phyloP scores from a whole-genome alignment of 2,888 invertebrate genomes.

The Meiosimyza platycephala region DNA sequence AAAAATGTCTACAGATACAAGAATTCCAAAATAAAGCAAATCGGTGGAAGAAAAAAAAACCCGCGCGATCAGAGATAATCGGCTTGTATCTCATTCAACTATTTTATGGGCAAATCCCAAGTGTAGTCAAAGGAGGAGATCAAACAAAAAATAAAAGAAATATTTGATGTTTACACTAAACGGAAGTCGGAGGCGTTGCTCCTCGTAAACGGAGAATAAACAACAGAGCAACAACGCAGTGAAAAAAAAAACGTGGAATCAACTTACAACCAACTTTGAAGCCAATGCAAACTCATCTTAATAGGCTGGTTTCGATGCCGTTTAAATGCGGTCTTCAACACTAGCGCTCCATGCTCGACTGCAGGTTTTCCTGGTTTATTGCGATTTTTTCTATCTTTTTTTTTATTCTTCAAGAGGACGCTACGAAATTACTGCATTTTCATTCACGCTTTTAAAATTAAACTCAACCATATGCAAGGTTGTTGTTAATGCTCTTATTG shows the following conservation, averaged over 20 bases:
- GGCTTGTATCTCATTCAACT: not conserved
- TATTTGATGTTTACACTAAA: slow-evolving; percentile 32
- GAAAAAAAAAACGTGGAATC: slow-evolving; percentile 5
- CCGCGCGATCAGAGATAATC: no score
- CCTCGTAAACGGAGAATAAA: slow-evolving; percentile 13
- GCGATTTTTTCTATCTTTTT: not conserved
- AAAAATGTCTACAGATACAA: not conserved
- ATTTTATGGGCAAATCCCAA: not conserved
- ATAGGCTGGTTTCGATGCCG: not conserved
- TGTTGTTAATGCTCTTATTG: not conserved
- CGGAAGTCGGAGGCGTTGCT: slow-evolving; percentile 41
- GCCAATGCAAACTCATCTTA: slow-evolving; percentile 11
- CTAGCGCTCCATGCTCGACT: not conserved
- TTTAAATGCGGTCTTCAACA: slow-evolving; percentile 16
- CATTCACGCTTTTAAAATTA: slow-evolving; percentile 26
- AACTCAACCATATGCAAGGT: not conserved
- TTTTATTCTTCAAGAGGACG: not conserved
- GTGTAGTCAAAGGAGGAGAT: not conserved
- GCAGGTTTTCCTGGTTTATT: not conserved
- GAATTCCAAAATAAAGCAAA: slow-evolving; percentile 3
- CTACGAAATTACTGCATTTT: not conserved
- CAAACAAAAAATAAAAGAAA: not conserved
- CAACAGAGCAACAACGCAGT: not conserved
- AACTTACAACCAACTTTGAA: not conserved
- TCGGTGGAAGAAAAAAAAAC: not conserved